phyloP scores from a whole-genome alignment of 92 coral and sea anemone species.

The Actinostola sp. region DNA sequence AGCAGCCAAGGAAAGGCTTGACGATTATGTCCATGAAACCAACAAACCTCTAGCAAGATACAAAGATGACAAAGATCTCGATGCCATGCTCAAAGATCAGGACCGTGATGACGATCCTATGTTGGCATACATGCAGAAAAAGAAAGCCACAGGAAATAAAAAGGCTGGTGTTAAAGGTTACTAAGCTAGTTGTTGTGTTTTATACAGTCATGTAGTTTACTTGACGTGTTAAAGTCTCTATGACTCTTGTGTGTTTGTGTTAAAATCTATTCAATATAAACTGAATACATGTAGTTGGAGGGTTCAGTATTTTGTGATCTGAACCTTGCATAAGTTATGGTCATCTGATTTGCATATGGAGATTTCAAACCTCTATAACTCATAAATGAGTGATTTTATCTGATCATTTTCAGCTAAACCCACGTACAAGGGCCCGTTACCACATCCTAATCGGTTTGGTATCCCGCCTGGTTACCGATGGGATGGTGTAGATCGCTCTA shows the following conservation, averaged over 20 bases:
- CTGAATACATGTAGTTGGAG: no score
- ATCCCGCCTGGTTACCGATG: slow-evolving; percentile 95
- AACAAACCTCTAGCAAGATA: slow-evolving; percentile 92
- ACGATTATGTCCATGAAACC: slow-evolving; percentile 84
- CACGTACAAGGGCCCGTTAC: slow-evolving; percentile 84
- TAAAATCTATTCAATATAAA: no score
- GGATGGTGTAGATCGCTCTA: slow-evolving; percentile 99
- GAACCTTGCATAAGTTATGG: no score
- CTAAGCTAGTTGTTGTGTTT: background rate
- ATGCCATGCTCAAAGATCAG: slow-evolving; percentile 73
- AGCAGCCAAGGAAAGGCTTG: slow-evolving; percentile 58
- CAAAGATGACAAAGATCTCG: slow-evolving; percentile 87
- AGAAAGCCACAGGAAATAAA: slow-evolving; percentile 58
- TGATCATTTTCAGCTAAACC: slow-evolving; percentile 71
- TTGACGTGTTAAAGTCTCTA: background rate
- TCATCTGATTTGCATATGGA: background rate
- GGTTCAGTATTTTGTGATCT: no score
- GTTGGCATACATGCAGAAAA: slow-evolving; percentile 92
- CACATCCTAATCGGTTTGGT: slow-evolving; percentile 90
- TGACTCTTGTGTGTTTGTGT: background rate
- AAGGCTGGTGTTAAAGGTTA: slow-evolving; percentile 87
- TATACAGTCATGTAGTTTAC: background rate
- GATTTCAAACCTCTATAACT: background rate
- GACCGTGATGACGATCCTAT: slow-evolving; percentile 94
- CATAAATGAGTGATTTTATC: background rate